Evolutionary conservation across 2,797 vertebrate genomes (phyloP).

Genomic region (Brotula barbata): DNA sequence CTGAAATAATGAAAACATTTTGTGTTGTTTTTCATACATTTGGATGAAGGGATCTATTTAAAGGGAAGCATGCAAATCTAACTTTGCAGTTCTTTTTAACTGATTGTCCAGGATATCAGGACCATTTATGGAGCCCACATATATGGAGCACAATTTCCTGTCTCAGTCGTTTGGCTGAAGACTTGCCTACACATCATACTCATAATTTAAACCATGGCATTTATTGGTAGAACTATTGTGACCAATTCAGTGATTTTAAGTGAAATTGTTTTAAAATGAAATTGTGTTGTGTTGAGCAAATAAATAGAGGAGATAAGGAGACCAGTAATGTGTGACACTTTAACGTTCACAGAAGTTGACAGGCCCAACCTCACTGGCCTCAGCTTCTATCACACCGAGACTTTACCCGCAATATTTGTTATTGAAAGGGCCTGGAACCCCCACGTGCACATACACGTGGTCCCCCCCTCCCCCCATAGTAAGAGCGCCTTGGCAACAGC

Average conservation of each 20-base stretch:
- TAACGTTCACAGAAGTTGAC: too few relatives aligned
- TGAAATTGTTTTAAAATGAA: constrained; percentile 1
- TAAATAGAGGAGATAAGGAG: constrained; percentile 13
- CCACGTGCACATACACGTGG: constrained; percentile 32
- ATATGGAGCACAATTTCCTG: constrained; percentile 3
- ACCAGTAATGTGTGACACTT: too few relatives aligned
- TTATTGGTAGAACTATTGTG: constrained; percentile 15
- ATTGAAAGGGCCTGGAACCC: constrained; percentile 30
- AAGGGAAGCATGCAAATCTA: too few relatives aligned
- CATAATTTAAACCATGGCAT: constrained; percentile 26
- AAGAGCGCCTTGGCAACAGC: constrained; percentile 25
- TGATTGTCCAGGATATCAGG: constrained; percentile 14
- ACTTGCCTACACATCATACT: constrained; percentile 5
- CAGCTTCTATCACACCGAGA: constrained; percentile 41
- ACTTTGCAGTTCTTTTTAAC: too few relatives aligned
- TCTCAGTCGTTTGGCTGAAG: constrained; percentile 17
- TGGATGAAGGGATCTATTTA: too few relatives aligned
- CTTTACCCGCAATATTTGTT: constrained; percentile 30
- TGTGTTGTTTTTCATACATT: too few relatives aligned
- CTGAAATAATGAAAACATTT: too few relatives aligned
- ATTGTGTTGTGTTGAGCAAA: constrained; percentile 1
- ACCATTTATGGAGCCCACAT: constrained; percentile 11
- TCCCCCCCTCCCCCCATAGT: constrained; percentile 24
- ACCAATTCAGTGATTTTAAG: neutral
- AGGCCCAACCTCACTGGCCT: too few relatives aligned